A percentile compares a stretch with the other conserved stretches of the same genome.
These are phyloP conservation scores for Allacma fusca DNA, from an alignment of 2,888 invertebrate genomes.

Conservation along the genomic window DNA sequence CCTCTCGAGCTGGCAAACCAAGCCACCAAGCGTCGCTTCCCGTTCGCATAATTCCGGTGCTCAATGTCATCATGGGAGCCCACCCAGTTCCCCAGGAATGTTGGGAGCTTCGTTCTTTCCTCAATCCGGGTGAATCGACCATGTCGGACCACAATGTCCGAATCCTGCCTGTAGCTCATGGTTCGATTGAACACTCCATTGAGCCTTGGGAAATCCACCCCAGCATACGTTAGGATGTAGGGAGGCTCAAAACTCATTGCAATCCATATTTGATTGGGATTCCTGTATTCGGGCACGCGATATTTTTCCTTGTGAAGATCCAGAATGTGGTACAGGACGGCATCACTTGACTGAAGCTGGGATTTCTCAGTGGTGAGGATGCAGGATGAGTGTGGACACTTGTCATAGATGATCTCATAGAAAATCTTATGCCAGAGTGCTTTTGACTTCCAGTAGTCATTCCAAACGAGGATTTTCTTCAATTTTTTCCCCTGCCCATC, in stretches of 20 bases:
- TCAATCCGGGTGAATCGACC: conserved; percentile 46
- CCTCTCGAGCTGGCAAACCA: conserved; percentile 60
- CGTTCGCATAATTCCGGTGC: neutral
- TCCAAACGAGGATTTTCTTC: conserved; percentile 60
- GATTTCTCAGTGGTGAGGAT: neutral
- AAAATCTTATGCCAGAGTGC: conserved; percentile 61
- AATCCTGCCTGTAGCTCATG: conserved; percentile 54
- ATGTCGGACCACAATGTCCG: conserved; percentile 20
- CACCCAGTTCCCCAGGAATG: conserved; percentile 50
- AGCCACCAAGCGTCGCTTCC: conserved; percentile 50
- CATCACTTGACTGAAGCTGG: neutral
- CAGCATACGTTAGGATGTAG: conserved; percentile 65
- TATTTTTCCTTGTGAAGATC: conserved; percentile 65
- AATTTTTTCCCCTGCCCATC: conserved; percentile 12
- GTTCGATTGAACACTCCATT: conserved; percentile 47
- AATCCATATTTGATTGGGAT: conserved; percentile 72
- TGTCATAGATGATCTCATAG: conserved; percentile 50
- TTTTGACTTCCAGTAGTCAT: conserved; percentile 58
- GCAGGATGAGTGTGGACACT: conserved; percentile 28
- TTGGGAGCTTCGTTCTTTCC: conserved; percentile 38
- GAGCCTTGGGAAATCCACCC: neutral
- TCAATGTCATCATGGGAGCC: conserved; percentile 45
- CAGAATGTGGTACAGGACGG: conserved; percentile 58
- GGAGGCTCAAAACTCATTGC: conserved; percentile 77
- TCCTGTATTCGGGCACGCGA: conserved; percentile 68